Conservation (phyloP, 2,113 vertebrate species). For the Mesitornis unicolor region DNA sequence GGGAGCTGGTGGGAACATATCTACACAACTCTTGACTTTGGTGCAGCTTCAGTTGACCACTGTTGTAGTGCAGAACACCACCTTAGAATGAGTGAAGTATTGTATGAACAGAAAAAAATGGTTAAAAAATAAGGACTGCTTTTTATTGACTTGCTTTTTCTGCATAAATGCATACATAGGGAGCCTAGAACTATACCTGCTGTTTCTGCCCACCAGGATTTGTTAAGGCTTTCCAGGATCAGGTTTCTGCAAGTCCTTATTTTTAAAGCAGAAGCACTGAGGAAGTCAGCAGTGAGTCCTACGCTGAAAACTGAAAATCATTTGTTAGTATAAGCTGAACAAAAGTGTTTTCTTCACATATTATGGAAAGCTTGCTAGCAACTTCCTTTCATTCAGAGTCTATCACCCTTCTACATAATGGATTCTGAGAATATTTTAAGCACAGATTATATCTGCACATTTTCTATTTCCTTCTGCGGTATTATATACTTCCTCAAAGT, state of each 20-base stretch:
- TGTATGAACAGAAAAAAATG: background rate
- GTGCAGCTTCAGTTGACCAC: background rate
- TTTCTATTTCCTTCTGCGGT: conserved; percentile 10
- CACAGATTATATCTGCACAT: conserved; percentile 13
- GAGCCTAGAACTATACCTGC: background rate
- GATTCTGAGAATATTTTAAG: conserved; percentile 21
- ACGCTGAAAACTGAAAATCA: background rate
- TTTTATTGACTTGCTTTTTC: background rate
- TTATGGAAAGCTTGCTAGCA: background rate
- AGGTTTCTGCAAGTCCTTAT: background rate
- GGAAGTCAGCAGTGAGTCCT: background rate
- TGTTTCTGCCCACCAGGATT: background rate
- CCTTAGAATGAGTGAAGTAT: background rate
- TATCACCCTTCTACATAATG: background rate
- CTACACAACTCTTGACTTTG: background rate
- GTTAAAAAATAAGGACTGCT: background rate
- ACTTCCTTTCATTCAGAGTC: background rate
- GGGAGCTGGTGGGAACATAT: background rate
- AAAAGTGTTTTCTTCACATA: background rate
- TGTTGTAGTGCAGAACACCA: background rate
- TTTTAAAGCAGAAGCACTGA: background rate
- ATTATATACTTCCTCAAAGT: background rate
- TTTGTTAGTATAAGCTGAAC: background rate
- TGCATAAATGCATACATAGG: background rate
- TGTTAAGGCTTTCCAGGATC: background rate